A percentile compares a stretch with the other conserved stretches of the same genome.
Conservation (phyloP, 2,113 vertebrate genomes). For the Dicaeum eximium region DNA sequence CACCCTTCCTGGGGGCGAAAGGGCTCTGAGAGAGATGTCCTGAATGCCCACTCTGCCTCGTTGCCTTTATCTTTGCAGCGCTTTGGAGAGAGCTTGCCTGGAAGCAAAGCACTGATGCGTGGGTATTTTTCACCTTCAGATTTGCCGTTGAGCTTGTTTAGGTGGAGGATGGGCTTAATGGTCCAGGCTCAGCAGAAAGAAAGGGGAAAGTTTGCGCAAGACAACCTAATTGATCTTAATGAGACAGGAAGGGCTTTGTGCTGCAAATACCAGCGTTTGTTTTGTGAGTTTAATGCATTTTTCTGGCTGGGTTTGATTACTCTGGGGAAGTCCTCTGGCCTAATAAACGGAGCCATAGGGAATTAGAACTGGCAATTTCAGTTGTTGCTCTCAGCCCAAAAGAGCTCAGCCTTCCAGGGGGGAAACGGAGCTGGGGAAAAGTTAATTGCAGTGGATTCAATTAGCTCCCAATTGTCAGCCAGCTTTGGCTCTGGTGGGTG, state of each 20-base stretch:
- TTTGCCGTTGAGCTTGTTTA: neutral
- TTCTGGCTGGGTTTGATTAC: slow-evolving; percentile 52
- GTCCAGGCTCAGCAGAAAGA: neutral
- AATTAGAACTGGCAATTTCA: slow-evolving; percentile 29
- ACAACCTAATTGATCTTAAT: slow-evolving; percentile 58
- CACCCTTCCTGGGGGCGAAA: neutral
- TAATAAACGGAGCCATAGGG: slow-evolving; percentile 47
- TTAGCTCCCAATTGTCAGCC: neutral
- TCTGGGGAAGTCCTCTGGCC: slow-evolving; percentile 53
- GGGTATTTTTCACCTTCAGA: neutral
- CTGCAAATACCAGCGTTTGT: slow-evolving; percentile 45
- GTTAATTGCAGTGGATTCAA: neutral
- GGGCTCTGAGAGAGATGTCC: neutral
- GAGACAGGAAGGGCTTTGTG: slow-evolving; percentile 53
- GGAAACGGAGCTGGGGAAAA: neutral
- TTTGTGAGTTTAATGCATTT: slow-evolving; percentile 50
- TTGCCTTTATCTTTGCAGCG: neutral
- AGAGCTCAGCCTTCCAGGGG: neutral
- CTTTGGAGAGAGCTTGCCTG: neutral
- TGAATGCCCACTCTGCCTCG: neutral
- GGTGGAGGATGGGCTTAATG: slow-evolving; percentile 1
- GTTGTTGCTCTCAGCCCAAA: slow-evolving; percentile 11
- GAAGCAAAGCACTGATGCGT: neutral
- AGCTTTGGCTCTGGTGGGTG: neutral
- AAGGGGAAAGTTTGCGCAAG: slow-evolving; percentile 42